phyloP scores from a whole-genome alignment of 2,888 invertebrate species.

The Conus canariensis region DNA sequence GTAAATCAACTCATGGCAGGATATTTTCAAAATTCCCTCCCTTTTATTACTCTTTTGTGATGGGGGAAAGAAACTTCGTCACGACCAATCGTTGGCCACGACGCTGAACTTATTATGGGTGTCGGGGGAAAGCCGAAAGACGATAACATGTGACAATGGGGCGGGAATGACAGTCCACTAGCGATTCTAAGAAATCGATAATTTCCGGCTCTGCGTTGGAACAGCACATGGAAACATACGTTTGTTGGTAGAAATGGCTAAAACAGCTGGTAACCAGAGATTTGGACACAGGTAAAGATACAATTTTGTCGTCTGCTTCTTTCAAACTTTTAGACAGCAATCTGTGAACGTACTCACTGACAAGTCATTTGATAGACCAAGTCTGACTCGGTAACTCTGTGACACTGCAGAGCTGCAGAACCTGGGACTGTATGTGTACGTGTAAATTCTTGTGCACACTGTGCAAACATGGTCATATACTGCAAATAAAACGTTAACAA shows the following conservation, averaged over 20 bases:
- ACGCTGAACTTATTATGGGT: not conserved
- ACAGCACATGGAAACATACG: not conserved
- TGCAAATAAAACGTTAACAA: too few species aligned
- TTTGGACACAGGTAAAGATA: slow-evolving; percentile 5
- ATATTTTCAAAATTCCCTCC: too few species aligned
- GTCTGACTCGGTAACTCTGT: too few species aligned
- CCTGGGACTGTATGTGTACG: not conserved
- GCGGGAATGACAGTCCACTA: not conserved
- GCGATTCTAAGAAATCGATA: slow-evolving; percentile 4
- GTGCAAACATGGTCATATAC: too few species aligned
- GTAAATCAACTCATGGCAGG: too few species aligned
- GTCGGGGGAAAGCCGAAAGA: not conserved
- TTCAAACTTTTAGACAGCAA: not conserved
- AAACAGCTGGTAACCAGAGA: not conserved
- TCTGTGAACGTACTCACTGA: too few species aligned
- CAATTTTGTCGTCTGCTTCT: not conserved
- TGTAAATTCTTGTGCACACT: not conserved
- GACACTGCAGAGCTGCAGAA: not conserved
- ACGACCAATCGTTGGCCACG: slow-evolving; percentile 16
- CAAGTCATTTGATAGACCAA: too few species aligned
- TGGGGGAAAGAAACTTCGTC: not conserved
- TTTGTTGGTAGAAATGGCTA: not conserved
- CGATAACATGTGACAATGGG: slow-evolving; percentile 6
- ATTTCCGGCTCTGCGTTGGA: not conserved
- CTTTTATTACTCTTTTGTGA: not conserved